Percentiles rank a stretch among this genome's conserved stretches.
Evolutionary conservation across 2,113 vertebrate genomes (phyloP).

Genomic region (Misgurnus anguillicaudatus): DNA sequence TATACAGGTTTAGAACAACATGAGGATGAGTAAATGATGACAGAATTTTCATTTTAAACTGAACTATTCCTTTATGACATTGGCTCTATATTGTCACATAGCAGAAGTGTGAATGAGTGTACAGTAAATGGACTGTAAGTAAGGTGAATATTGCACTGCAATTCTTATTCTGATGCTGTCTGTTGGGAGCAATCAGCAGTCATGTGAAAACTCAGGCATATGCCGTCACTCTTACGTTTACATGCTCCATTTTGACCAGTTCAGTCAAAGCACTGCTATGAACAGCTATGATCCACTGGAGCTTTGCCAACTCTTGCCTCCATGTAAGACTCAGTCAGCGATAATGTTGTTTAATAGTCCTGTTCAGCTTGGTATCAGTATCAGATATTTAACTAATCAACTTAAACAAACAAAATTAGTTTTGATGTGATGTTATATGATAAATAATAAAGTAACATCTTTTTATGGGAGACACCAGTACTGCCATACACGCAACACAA

Average conservation of each 20-base stretch:
- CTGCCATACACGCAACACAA: not conserved
- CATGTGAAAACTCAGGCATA: slow-evolving; percentile 62
- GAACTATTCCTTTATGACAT: no score
- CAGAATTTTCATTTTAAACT: no score
- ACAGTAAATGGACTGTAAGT: slow-evolving; percentile 52
- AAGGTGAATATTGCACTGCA: slow-evolving; percentile 56
- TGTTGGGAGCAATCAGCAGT: slow-evolving; percentile 62
- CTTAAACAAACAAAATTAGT: not conserved
- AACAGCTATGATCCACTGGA: not conserved
- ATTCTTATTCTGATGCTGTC: slow-evolving; percentile 58
- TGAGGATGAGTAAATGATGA: no score
- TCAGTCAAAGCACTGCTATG: not conserved
- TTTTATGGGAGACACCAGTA: no score
- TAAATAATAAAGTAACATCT: not conserved
- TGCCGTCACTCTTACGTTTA: not conserved
- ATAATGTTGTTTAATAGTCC: not conserved
- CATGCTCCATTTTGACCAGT: not conserved
- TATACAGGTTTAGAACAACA: no score
- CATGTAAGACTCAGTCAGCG: not conserved
- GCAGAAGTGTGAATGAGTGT: not conserved
- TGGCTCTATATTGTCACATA: not conserved
- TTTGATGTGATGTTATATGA: not conserved
- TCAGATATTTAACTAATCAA: not conserved
- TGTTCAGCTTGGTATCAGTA: not conserved
- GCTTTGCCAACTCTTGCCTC: not conserved